phyloP scores from a whole-genome alignment of 2,888 invertebrate genomes.

The Loripinus fragilis region DNA sequence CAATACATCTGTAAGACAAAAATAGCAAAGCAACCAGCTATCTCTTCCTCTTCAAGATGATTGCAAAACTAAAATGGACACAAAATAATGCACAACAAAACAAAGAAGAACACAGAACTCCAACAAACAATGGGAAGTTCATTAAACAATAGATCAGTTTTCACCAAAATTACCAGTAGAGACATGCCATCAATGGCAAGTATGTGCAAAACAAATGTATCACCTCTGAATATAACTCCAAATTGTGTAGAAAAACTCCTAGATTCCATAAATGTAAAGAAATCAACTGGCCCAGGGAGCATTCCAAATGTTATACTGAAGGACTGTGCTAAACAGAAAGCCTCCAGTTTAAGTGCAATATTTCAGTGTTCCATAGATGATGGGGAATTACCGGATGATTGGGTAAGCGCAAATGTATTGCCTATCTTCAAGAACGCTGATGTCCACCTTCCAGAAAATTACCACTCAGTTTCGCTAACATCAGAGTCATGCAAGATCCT shows the following conservation, averaged over 20 bases:
- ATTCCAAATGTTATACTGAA: constrained; percentile 23
- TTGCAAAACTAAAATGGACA: no score
- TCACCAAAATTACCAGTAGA: background rate
- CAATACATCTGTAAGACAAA: no score
- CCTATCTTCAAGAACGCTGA: constrained; percentile 48
- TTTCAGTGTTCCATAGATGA: no score
- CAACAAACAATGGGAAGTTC: no score
- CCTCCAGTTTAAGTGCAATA: constrained; percentile 22
- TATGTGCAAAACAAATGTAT: background rate
- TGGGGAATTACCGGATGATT: constrained; percentile 38
- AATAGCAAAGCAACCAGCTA: no score
- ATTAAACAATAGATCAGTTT: constrained; percentile 15
- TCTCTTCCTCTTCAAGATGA: no score
- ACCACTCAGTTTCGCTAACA: constrained; percentile 47
- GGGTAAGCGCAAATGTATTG: constrained; percentile 43
- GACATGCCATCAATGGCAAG: no score
- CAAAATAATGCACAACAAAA: no score
- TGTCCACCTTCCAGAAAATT: constrained; percentile 36
- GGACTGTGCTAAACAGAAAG: constrained; percentile 25
- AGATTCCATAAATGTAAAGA: background rate
- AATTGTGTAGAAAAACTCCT: constrained; percentile 19
- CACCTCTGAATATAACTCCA: background rate
- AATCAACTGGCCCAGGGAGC: constrained; percentile 22
- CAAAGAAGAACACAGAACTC: no score
- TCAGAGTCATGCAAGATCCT: constrained; percentile 43